Base-by-base conservation (phyloP, 2,888 invertebrate species). In the Mythimna ferrago region DNA sequence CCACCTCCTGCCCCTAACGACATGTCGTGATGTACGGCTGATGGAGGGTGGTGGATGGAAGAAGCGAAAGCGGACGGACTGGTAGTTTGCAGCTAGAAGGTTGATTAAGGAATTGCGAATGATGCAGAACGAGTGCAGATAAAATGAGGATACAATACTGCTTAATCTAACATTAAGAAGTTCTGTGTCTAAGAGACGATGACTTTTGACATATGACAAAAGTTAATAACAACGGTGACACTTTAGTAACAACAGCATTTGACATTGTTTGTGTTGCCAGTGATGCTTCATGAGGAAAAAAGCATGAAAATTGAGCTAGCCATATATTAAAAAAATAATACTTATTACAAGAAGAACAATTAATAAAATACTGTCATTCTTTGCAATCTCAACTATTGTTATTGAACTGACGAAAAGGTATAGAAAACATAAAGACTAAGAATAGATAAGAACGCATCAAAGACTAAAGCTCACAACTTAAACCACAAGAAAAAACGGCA, bases 1-100 rank as follows among this genome's bases (percentile, higher is more conserved):
- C 95, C 96, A 95, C 96, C 96, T 95, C 93, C 95, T 95, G 95
- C 95, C 95, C 95, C 94, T 95, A 96, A 95, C 95, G 96, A 95
- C 95, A 95, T 92, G 87, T 89, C 82, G 94, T 96, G 95, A 96
- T 96, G 93, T 93, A 96, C 94, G 92, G 92, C 90, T 88, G 81
- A 67, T 73, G 71, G 58, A 6, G 74, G 53, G 11, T 86, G 91
- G 89, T 71, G 3, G 38, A 88, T 84, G 68, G 81, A 62, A 32
- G n/a, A 1, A 73, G 85, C 77, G 82, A 21, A 0, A 73, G 72
- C 73, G 62, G 79, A 26, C 56, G 10, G 61, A 35, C 70, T 76
- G 69, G 66, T 73, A 26, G 38, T 65, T 78, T 80, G 74, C n/a
- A 7, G 44, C 7, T 21, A 10, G 14, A 2, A 21, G 10, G 60